These are phyloP conservation scores for Iselma pallidipennis DNA, from an alignment of 2,888 invertebrate species.

Conservation along the genomic window DNA sequence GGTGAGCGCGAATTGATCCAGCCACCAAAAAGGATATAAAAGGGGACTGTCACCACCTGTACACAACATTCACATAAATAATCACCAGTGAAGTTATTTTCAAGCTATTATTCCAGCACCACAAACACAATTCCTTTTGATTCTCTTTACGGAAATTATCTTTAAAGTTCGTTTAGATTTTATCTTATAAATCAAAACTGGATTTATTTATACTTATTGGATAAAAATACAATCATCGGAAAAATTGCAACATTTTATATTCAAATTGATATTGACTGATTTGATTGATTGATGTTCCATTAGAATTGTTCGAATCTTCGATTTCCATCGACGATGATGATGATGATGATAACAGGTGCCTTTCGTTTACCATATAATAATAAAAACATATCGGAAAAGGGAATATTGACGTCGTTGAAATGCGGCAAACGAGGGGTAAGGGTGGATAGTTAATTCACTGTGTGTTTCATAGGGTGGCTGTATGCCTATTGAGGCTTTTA, in stretches of 20 bases:
- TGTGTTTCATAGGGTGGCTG: constrained; percentile 19
- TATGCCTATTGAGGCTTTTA: constrained; percentile 53
- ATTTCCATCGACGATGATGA: neutral
- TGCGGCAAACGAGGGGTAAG: neutral
- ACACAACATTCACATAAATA: neutral
- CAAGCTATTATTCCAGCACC: neutral
- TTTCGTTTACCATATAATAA: neutral
- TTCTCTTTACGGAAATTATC: neutral
- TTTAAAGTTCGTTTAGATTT: neutral
- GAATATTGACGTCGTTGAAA: neutral
- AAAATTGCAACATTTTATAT: neutral
- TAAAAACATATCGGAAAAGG: neutral
- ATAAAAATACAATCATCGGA: neutral
- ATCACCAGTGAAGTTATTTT: neutral
- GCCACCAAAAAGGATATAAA: neutral
- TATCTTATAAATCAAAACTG: neutral
- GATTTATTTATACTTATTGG: neutral
- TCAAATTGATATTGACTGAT: neutral
- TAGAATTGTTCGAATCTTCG: neutral
- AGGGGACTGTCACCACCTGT: neutral
- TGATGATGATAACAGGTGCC: neutral
- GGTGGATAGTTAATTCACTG: neutral
- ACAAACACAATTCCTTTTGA: too few relatives aligned
- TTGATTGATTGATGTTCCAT: neutral
- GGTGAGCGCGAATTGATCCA: neutral